Percentiles rank a stretch among this genome's conserved stretches.
phyloP scores from a whole-genome alignment of 2,113 vertebrate species.

The Halichoerus grypus region DNA sequence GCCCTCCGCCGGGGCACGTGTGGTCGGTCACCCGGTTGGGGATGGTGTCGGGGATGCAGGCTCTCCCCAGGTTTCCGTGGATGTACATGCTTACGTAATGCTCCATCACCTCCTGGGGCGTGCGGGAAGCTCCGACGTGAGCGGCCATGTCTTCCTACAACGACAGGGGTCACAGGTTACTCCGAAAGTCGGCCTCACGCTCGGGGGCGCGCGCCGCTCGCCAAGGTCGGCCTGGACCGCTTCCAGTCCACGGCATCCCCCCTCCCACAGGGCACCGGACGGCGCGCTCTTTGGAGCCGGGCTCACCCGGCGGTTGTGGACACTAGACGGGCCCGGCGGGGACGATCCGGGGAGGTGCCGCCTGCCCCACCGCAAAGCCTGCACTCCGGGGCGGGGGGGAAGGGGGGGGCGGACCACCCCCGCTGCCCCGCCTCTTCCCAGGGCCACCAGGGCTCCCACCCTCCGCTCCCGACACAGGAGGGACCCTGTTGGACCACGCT shows the following conservation, averaged over 20 bases:
- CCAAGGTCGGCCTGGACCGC: not conserved
- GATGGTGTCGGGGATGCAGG: conserved; percentile 98
- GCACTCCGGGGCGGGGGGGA: fast-evolving
- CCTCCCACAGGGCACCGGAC: not conserved
- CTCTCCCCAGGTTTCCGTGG: conserved; percentile 98
- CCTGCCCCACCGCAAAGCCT: not conserved
- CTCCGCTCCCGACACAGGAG: fast-evolving
- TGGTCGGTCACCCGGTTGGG: conserved; percentile 98
- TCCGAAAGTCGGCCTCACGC: too few relatives aligned
- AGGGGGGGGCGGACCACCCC: fast-evolving
- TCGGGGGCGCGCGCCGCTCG: fast-evolving
- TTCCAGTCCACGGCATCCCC: fast-evolving
- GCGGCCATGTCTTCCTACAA: conserved; percentile 97
- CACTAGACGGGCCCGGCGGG: not conserved
- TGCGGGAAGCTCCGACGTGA: conserved; percentile 95
- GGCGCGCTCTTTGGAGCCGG: fast-evolving
- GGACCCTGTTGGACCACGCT: fast-evolving
- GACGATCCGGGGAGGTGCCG: too few relatives aligned
- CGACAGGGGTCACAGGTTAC: not conserved
- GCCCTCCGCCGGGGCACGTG: conserved; percentile 96
- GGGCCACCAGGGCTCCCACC: not conserved
- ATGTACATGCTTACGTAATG: conserved; percentile 99
- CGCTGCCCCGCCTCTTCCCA: too few relatives aligned
- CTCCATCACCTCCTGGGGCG: conserved; percentile 98
- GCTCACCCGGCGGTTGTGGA: too few relatives aligned